phyloP scores from a whole-genome alignment of 1,140 invertebrate species.

The Pinna nobilis region DNA sequence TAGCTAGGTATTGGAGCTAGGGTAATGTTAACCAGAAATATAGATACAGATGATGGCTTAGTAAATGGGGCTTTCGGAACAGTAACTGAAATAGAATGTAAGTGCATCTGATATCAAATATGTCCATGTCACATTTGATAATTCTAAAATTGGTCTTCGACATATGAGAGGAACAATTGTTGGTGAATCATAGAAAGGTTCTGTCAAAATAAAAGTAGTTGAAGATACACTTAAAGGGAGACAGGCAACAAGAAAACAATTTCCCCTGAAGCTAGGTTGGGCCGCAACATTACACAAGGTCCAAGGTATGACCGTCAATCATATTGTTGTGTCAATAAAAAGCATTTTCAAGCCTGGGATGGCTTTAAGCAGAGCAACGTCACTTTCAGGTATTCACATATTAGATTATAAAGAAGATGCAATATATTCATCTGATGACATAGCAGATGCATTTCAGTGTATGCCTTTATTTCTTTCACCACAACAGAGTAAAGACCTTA shows the following conservation, averaged over 20 bases:
- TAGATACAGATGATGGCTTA: conserved; percentile 24
- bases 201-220: conserved; percentile 5
- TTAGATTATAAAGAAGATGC: not conserved
- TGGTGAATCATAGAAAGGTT: not conserved
- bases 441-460: not conserved
- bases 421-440: not conserved
- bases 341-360: conserved; percentile 25
- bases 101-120: not conserved
- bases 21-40: conserved; percentile 21
- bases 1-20: conserved; percentile 4
- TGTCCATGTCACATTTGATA: conserved; percentile 31
- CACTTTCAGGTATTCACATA: conserved; percentile 8
- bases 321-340: conserved; percentile 26
- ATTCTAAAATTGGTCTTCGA: conserved; percentile 9
- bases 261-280: conserved; percentile 26
- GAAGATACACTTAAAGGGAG: not conserved
- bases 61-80: conserved; percentile 31
- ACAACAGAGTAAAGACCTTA: not conserved
- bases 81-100: conserved; percentile 5
- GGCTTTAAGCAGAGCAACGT: conserved; percentile 34
- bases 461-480: not conserved
- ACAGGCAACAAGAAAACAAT: conserved; percentile 12
- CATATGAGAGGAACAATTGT: not conserved
- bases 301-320: conserved; percentile 30
- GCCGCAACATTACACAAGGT: conserved; percentile 42